These are phyloP conservation scores for Petrolisthes cinctipes DNA, from an alignment of 2,888 invertebrate genomes.

Conservation along the genomic window DNA sequence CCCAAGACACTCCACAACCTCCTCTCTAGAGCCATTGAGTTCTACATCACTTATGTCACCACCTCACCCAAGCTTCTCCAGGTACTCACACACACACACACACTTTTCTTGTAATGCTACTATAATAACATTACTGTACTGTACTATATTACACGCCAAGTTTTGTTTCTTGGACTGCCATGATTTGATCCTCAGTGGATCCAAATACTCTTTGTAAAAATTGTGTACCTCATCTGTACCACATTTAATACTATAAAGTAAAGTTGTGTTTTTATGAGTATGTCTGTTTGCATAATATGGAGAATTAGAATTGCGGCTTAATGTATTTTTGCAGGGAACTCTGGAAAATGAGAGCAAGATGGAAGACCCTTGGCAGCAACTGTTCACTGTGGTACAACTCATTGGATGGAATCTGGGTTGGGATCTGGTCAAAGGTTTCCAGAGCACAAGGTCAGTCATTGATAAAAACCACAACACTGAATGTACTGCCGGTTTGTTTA, in stretches of 20 bases:
- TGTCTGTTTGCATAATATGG: not conserved
- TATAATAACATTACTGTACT: no score
- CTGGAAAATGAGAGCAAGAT: conserved; percentile 52
- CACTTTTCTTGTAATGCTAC: no score
- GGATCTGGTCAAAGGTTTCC: conserved; percentile 52
- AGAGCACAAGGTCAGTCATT: conserved; percentile 40
- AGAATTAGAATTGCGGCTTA: no score
- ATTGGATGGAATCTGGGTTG: conserved; percentile 63
- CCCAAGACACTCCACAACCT: conserved; percentile 59
- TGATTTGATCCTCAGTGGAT: no score
- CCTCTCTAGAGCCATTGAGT: conserved; percentile 57
- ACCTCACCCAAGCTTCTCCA: conserved; percentile 53
- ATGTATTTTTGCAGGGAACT: conserved; percentile 30
- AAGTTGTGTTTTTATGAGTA: not conserved
- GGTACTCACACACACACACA: conserved; percentile 14
- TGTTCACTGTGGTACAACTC: conserved; percentile 52
- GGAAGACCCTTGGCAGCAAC: conserved; percentile 61
- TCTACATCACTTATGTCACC: conserved; percentile 59
- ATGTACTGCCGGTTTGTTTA: no score
- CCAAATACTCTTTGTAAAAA: no score
- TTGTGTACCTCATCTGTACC: no score
- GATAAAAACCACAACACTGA: no score
- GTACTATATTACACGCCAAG: no score
- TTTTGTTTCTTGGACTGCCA: no score
- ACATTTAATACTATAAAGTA: not conserved